These are phyloP conservation scores for Euphonia xanthogaster DNA, from an alignment of 2,797 vertebrate species.

Conservation along the genomic window DNA sequence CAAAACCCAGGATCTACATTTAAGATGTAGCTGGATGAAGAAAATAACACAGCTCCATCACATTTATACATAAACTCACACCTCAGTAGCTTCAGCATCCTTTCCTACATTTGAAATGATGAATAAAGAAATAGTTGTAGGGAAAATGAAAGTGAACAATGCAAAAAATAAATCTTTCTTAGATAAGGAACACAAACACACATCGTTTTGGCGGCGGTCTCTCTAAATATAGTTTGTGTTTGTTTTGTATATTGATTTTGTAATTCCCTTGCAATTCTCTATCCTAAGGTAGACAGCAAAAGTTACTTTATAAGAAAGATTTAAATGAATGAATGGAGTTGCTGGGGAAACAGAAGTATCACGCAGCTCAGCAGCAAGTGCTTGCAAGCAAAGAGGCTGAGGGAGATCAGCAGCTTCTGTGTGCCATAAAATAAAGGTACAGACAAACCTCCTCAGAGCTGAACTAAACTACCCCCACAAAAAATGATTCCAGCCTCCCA, in stretches of 20 bases:
- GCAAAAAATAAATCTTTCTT: neutral
- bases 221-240: constrained; percentile 20
- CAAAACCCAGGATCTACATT: neutral
- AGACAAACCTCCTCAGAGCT: constrained; percentile 23
- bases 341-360: constrained; percentile 12
- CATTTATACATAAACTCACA: neutral
- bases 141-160: neutral
- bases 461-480: constrained; percentile 14
- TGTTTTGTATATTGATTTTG: constrained; percentile 54
- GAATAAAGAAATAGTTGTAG: neutral
- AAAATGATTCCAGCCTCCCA: constrained; percentile 31
- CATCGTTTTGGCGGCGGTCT: neutral
- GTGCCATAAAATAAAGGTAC: constrained; percentile 13
- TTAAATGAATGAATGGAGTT: constrained; percentile 31
- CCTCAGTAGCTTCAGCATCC: neutral
- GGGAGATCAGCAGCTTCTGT: neutral
- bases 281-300: constrained; percentile 7
- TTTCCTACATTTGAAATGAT: neutral
- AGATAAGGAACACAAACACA: neutral
- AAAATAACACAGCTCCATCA: neutral
- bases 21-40: neutral
- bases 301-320: constrained; percentile 40
- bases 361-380: neutral
- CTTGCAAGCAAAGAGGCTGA: neutral
- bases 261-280: constrained; percentile 25